Conservation (phyloP, 2,113 vertebrate genomes). For the Tachysurus vachellii region DNA sequence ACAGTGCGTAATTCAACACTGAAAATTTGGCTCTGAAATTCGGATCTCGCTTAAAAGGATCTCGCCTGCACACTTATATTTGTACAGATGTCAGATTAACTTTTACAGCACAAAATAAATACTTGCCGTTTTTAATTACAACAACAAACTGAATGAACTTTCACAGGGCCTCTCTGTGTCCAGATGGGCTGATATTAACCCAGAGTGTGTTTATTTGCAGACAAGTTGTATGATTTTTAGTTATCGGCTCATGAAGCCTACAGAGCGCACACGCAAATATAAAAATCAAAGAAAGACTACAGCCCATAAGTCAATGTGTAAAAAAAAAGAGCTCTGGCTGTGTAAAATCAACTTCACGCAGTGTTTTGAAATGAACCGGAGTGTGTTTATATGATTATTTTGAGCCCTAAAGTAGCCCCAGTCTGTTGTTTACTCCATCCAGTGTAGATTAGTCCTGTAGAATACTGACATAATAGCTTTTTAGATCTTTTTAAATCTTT, state of each 20-base stretch:
- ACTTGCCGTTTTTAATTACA: neutral
- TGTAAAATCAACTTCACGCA: constrained; percentile 9
- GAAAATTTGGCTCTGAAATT: neutral
- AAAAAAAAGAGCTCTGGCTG: constrained; percentile 6
- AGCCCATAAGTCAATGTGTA: neutral
- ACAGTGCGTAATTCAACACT: neutral
- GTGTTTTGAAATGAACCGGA: constrained; percentile 12
- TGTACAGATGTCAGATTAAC: neutral
- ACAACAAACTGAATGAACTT: neutral
- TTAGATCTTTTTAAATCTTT: constrained; percentile 27
- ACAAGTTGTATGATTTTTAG: neutral
- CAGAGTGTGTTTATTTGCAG: neutral
- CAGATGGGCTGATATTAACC: neutral
- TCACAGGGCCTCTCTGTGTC: neutral
- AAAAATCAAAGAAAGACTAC: neutral
- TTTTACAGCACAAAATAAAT: neutral
- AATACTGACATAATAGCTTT: constrained; percentile 16
- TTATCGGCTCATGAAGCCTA: neutral
- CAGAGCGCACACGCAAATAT: constrained; percentile 2
- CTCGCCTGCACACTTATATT: neutral
- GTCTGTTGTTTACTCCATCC: constrained; percentile 25
- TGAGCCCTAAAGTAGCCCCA: constrained; percentile 22
- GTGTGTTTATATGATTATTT: constrained; percentile 12
- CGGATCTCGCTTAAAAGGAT: neutral
- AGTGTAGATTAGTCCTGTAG: constrained; percentile 37